phyloP scores from a whole-genome alignment of 2,113 vertebrate species.

The Thalassoma bifasciatum region DNA sequence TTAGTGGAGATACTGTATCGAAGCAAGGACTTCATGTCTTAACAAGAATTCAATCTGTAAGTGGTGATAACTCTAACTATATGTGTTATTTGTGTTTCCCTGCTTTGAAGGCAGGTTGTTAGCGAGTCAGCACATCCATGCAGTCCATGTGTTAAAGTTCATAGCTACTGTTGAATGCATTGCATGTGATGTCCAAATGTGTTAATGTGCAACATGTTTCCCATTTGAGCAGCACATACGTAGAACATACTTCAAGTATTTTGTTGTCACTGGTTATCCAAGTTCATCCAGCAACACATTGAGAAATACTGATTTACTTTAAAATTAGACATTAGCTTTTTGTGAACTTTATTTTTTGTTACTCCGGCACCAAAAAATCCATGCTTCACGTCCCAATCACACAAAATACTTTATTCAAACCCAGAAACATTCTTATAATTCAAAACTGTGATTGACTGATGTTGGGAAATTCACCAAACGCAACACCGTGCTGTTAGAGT shows the following conservation, averaged over 20 bases:
- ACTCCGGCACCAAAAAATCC: no score
- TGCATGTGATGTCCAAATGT: neutral
- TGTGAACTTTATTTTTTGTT: no score
- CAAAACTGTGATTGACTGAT: no score
- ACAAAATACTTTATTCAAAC: no score
- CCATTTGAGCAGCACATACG: neutral
- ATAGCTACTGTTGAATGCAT: slow-evolving; percentile 6
- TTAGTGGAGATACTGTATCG: neutral
- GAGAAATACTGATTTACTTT: no score
- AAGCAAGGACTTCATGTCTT: neutral
- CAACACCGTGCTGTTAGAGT: no score
- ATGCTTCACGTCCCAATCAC: no score
- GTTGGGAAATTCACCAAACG: no score
- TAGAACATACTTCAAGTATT: neutral
- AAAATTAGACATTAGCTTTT: no score
- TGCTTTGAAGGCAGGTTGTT: slow-evolving; percentile 3
- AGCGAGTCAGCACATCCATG: neutral
- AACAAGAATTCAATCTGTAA: neutral
- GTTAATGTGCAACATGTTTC: neutral
- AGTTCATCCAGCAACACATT: neutral
- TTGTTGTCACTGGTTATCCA: neutral
- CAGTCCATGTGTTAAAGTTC: neutral
- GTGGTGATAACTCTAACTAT: neutral
- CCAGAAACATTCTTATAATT: no score
- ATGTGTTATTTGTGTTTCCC: neutral